phyloP scores from a whole-genome alignment of 2,888 invertebrate species.

The Drosophila pullipes region DNA sequence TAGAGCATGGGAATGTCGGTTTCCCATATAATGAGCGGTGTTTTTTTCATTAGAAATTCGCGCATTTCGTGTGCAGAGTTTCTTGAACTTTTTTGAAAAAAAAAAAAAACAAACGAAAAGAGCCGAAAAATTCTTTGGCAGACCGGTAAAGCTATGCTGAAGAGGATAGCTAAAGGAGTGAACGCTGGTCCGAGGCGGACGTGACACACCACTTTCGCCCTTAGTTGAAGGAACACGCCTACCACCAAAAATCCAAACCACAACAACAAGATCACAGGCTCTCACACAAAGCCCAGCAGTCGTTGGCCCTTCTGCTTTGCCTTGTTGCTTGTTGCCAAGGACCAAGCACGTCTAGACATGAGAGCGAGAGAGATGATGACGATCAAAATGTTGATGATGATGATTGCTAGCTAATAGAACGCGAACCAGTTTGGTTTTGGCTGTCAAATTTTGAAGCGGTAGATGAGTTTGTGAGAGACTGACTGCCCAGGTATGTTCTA shows the following conservation, averaged over 20 bases:
- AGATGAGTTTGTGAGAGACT: conserved; percentile 26
- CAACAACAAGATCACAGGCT: conserved; percentile 26
- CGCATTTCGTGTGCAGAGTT: conserved; percentile 61
- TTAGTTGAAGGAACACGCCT: conserved; percentile 69
- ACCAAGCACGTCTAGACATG: conserved; percentile 70
- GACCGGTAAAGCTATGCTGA: conserved; percentile 33
- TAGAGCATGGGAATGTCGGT: conserved; percentile 56
- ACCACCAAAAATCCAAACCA: conserved; percentile 10
- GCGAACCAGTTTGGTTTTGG: conserved; percentile 64
- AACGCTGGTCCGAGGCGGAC: conserved; percentile 66
- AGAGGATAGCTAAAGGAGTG: conserved; percentile 43
- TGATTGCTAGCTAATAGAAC: conserved; percentile 64
- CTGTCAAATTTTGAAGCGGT: conserved; percentile 43
- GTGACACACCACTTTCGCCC: conserved; percentile 73
- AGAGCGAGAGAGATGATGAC: conserved; percentile 26
- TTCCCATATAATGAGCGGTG: conserved; percentile 11
- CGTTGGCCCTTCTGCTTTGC: conserved; percentile 41
- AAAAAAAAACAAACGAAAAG: conserved; percentile 14
- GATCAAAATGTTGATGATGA: conserved; percentile 2
- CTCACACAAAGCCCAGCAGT: conserved; percentile 41
- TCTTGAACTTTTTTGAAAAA: conserved; percentile 64
- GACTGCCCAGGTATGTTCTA: conserved; percentile 44
- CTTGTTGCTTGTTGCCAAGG: conserved; percentile 68
- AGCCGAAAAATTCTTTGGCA: conserved; percentile 27
- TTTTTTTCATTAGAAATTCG: conserved; percentile 64